These are phyloP conservation scores for Drosophila parabipectinata DNA, from an alignment of 1,140 invertebrate genomes.

Conservation along the genomic window DNA sequence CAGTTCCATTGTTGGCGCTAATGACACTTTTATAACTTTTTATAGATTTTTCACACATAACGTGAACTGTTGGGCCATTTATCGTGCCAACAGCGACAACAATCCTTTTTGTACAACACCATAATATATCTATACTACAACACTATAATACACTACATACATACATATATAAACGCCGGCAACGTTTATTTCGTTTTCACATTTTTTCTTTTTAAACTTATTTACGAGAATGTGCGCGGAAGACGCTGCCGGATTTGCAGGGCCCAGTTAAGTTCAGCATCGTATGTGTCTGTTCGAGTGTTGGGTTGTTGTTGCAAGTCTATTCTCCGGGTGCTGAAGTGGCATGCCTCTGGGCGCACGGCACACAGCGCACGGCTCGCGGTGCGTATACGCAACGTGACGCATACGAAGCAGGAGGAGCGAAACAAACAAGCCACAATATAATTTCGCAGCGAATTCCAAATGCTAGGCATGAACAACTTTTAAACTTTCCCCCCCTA, in stretches of 20 bases:
- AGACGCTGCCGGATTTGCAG: constrained; percentile 64
- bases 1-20: constrained; percentile 71
- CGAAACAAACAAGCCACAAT: constrained; percentile 50
- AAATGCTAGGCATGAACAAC: constrained; percentile 78
- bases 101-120: constrained; percentile 67
- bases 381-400: constrained; percentile 71
- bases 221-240: constrained; percentile 70
- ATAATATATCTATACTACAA: constrained; percentile 15
- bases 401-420: constrained; percentile 63
- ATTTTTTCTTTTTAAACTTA: constrained; percentile 57
- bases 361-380: neutral
- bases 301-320: constrained; percentile 27
- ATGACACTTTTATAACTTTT: constrained; percentile 83
- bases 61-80: constrained; percentile 74
- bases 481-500: constrained; percentile 67
- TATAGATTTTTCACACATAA: constrained; percentile 80
- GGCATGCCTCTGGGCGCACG: constrained; percentile 19
- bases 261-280: constrained; percentile 14
- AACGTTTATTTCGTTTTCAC: constrained; percentile 49
- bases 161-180: constrained; percentile 37
- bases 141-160: neutral
- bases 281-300: constrained; percentile 15
- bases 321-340: constrained; percentile 13
- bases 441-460: constrained; percentile 75
- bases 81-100: constrained; percentile 65